Conservation (phyloP, 1,140 invertebrate species). For the Orchestia grillus region DNA sequence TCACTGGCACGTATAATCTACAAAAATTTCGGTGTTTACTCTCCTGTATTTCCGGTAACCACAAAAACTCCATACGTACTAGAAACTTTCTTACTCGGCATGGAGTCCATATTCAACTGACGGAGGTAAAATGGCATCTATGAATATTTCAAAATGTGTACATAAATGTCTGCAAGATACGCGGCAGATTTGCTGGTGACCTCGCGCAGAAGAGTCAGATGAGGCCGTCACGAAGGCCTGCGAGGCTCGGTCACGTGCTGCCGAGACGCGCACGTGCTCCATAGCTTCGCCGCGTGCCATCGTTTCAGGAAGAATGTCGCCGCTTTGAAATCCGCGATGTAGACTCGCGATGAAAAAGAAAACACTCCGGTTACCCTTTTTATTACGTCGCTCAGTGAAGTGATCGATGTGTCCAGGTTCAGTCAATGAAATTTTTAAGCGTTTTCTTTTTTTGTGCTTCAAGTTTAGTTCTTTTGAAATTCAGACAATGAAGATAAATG, state of each 20-base stretch:
- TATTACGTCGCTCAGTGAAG: not conserved
- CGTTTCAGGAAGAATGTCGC: not conserved
- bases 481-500: not conserved
- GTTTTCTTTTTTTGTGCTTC: not conserved
- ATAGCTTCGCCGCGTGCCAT: not conserved
- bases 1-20: too few species aligned
- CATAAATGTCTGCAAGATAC: too few species aligned
- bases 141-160: too few species aligned
- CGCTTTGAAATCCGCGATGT: not conserved
- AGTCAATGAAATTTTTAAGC: not conserved
- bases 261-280: not conserved
- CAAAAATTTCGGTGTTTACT: too few species aligned
- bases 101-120: too few species aligned
- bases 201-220: not conserved
- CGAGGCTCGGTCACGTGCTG: not conserved
- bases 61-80: too few species aligned
- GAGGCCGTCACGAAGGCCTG: not conserved
- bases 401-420: not conserved
- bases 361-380: not conserved
- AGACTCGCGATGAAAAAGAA: not conserved
- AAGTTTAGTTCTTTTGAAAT: too few species aligned
- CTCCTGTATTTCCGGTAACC: too few species aligned
- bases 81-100: too few species aligned
- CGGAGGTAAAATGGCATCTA: too few species aligned
- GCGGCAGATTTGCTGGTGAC: too few species aligned